phyloP scores from a whole-genome alignment of 2,888 invertebrate species.

The Phytoseiulus persimilis region DNA sequence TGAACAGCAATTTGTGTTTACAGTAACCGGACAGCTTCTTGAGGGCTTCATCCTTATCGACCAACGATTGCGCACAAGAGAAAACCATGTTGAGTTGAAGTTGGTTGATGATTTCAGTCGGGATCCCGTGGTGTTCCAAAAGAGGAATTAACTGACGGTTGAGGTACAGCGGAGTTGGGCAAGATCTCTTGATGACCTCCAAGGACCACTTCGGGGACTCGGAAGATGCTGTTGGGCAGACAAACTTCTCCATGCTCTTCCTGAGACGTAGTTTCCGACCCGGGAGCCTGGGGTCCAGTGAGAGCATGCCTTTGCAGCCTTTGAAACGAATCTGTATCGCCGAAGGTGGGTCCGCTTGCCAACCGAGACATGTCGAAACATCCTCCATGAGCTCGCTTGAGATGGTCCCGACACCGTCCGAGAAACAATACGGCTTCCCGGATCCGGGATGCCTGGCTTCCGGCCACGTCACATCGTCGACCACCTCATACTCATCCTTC shows the following conservation, averaged over 20 bases:
- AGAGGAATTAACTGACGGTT: conserved; percentile 44
- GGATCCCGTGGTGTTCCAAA: conserved; percentile 43
- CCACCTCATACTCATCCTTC: neutral
- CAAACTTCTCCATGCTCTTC: conserved; percentile 41
- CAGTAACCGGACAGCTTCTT: neutral
- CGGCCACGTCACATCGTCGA: neutral
- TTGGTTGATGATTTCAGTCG: conserved; percentile 41
- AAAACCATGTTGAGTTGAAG: conserved; percentile 39
- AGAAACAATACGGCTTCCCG: conserved; percentile 39
- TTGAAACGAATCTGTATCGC: conserved; percentile 40
- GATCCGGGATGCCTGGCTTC: conserved; percentile 14
- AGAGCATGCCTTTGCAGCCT: conserved; percentile 40
- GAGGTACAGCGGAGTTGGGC: conserved; percentile 40
- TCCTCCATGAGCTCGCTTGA: conserved; percentile 17
- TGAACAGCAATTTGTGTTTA: neutral
- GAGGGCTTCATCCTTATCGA: neutral
- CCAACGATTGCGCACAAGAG: neutral
- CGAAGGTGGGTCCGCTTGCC: neutral
- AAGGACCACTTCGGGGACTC: conserved; percentile 13
- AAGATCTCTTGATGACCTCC: conserved; percentile 38
- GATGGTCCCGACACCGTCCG: conserved; percentile 41
- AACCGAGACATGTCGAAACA: neutral
- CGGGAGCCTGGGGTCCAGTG: conserved; percentile 30
- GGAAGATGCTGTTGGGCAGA: conserved; percentile 12
- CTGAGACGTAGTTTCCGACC: conserved; percentile 34